phyloP scores from a whole-genome alignment of 92 coral and sea anemone genomes.

The Parazoanthus atlanticus region DNA sequence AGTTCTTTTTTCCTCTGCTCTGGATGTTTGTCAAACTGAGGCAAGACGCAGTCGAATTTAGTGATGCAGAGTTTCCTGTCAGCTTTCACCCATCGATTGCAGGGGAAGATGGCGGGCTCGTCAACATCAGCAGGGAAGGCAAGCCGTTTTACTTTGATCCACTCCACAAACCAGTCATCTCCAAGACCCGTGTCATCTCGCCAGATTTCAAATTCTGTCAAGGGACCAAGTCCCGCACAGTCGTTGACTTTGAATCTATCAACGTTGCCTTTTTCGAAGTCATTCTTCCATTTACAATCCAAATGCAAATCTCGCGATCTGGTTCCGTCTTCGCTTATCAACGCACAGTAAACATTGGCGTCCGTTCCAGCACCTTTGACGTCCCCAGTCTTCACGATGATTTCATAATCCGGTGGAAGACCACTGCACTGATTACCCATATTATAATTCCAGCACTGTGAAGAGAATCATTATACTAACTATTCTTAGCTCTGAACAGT shows the following conservation, averaged over 20 bases:
- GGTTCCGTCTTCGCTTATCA: constrained; percentile 74
- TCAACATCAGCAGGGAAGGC: constrained; percentile 46
- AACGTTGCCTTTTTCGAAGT: constrained; percentile 95
- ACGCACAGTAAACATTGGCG: constrained; percentile 88
- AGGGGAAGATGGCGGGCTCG: constrained; percentile 79
- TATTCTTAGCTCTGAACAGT: not conserved
- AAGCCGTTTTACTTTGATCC: constrained; percentile 83
- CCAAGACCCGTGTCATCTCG: constrained; percentile 91
- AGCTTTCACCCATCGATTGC: constrained; percentile 95
- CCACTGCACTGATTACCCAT: constrained; percentile 93
- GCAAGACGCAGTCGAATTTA: constrained; percentile 87
- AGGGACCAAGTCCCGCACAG: constrained; percentile 75
- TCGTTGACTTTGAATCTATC: constrained; percentile 86
- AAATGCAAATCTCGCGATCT: constrained; percentile 82
- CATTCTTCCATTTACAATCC: constrained; percentile 96
- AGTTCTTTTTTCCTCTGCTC: constrained; percentile 87
- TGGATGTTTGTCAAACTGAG: constrained; percentile 82
- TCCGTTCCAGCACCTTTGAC: constrained; percentile 99
- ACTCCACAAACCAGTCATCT: constrained; percentile 94
- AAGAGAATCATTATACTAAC: not conserved
- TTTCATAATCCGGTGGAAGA: constrained; percentile 92
- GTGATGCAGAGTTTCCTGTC: constrained; percentile 75
- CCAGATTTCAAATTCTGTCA: constrained; percentile 89
- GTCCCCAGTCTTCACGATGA: constrained; percentile 96
- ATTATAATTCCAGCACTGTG: constrained; percentile 8